Evolutionary conservation across 2,888 invertebrate species (phyloP).

Genomic region (Parapristionchus giblindavisi): DNA sequence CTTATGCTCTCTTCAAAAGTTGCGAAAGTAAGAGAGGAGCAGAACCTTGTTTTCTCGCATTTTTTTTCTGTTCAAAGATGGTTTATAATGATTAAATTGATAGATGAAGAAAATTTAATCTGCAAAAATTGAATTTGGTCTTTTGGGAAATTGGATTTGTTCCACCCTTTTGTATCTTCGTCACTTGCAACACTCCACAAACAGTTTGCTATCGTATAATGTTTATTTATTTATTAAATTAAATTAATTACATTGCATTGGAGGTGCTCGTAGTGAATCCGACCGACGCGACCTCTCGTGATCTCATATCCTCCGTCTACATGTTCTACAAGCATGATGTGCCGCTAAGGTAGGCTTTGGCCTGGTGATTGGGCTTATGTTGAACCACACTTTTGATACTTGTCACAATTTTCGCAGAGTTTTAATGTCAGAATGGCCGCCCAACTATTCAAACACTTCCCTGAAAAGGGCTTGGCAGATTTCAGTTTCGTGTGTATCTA

Average conservation of each 20-base stretch:
- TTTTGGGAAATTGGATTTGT: not conserved
- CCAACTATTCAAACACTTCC: too few species aligned
- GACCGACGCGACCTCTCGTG: slow-evolving; percentile 77
- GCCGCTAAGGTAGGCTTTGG: slow-evolving; percentile 78
- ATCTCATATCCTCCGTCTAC: slow-evolving; percentile 85
- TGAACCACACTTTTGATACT: too few species aligned
- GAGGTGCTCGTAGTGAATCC: slow-evolving; percentile 83
- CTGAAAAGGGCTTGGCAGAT: too few species aligned
- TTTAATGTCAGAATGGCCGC: too few species aligned
- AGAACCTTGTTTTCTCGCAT: not conserved
- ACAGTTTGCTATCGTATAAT: not conserved
- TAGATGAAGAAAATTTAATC: not conserved
- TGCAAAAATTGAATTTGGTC: not conserved
- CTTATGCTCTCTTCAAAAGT: too few species aligned
- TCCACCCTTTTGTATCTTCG: too few species aligned
- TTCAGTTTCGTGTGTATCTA: too few species aligned
- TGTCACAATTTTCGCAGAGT: too few species aligned
- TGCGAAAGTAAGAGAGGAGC: not conserved
- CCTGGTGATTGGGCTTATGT: too few species aligned
- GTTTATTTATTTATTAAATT: not conserved
- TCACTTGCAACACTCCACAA: not conserved
- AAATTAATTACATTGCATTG: slow-evolving; percentile 7
- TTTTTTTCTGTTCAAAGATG: not conserved
- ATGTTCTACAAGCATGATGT: slow-evolving; percentile 90
- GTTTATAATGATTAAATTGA: not conserved